Evolutionary conservation across 2,113 vertebrate species (phyloP).

Genomic region (Scomber colias): DNA sequence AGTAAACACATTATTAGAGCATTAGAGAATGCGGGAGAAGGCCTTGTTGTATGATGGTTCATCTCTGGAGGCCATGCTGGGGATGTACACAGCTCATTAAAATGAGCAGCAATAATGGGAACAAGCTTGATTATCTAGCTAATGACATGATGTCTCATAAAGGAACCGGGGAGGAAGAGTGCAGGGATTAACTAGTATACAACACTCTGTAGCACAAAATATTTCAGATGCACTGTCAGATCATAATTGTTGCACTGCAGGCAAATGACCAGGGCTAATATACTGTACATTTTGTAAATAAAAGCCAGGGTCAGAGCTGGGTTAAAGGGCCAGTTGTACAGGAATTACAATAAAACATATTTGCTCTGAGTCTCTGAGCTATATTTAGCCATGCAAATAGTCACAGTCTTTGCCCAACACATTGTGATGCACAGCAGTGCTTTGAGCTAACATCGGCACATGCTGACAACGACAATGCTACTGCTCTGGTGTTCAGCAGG

Average conservation of each 20-base stretch:
- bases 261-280: slow-evolving; percentile 28
- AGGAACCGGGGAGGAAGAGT: slow-evolving; percentile 50
- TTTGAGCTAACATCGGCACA: too few species aligned
- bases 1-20: slow-evolving; percentile 37
- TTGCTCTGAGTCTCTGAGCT: too few species aligned
- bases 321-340: slow-evolving; percentile 6
- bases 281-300: slow-evolving; percentile 13
- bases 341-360: too few species aligned
- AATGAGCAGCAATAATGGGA: slow-evolving; percentile 73
- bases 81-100: slow-evolving; percentile 74
- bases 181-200: slow-evolving; percentile 46
- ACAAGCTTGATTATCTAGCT: slow-evolving; percentile 73
- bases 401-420: too few species aligned
- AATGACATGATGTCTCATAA: slow-evolving; percentile 72
- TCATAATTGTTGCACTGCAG: slow-evolving; percentile 11
- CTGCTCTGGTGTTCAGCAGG: too few species aligned
- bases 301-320: slow-evolving; percentile 6
- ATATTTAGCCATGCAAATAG: too few species aligned
- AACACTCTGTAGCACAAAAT: slow-evolving; percentile 22
- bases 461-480: too few species aligned
- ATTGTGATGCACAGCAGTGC: too few species aligned
- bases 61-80: slow-evolving; percentile 60
- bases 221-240: slow-evolving; percentile 30
- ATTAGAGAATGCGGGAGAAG: slow-evolving; percentile 35
- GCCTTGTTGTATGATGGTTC: slow-evolving; percentile 55